These are phyloP conservation scores for Anthonomus grandis DNA, from an alignment of 1,140 invertebrate genomes.

Conservation along the genomic window DNA sequence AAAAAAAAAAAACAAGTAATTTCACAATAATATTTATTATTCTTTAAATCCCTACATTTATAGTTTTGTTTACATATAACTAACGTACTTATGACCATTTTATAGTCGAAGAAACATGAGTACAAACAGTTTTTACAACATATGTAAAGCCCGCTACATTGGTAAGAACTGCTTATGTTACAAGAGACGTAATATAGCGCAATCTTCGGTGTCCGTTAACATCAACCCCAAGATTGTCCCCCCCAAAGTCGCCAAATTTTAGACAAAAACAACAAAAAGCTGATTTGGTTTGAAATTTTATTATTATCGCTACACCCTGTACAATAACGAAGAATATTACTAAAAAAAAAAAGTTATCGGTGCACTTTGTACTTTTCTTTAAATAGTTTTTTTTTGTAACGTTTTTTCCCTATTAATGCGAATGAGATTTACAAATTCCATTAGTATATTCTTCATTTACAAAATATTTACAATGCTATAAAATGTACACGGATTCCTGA, in stretches of 20 bases:
- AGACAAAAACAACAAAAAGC: neutral
- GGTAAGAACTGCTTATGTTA: slow-evolving; percentile 25
- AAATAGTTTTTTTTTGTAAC: too few relatives aligned
- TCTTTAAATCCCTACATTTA: slow-evolving; percentile 28
- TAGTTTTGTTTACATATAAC: slow-evolving; percentile 32
- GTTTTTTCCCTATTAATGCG: too few relatives aligned
- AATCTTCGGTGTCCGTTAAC: slow-evolving; percentile 3
- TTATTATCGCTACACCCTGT: too few relatives aligned
- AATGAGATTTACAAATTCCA: too few relatives aligned
- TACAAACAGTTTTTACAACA: slow-evolving; percentile 27
- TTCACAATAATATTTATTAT: slow-evolving; percentile 30
- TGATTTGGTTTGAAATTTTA: slow-evolving; percentile 2
- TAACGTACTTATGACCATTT: slow-evolving; percentile 27
- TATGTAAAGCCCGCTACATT: slow-evolving; percentile 24
- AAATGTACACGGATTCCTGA: too few relatives aligned
- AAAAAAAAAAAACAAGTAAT: too few relatives aligned
- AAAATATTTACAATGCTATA: too few relatives aligned
- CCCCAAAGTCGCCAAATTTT: neutral
- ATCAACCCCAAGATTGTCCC: slow-evolving; percentile 10
- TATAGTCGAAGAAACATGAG: slow-evolving; percentile 24
- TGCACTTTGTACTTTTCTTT: too few relatives aligned
- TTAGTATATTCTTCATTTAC: too few relatives aligned
- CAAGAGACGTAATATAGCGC: slow-evolving; percentile 10
- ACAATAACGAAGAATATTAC: too few relatives aligned
- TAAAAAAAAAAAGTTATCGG: too few relatives aligned